A percentile compares a stretch with the other conserved stretches of the same genome.
These are phyloP conservation scores for Parnassius mnemosyne DNA, from an alignment of 2,888 invertebrate species.

Conservation along the genomic window DNA sequence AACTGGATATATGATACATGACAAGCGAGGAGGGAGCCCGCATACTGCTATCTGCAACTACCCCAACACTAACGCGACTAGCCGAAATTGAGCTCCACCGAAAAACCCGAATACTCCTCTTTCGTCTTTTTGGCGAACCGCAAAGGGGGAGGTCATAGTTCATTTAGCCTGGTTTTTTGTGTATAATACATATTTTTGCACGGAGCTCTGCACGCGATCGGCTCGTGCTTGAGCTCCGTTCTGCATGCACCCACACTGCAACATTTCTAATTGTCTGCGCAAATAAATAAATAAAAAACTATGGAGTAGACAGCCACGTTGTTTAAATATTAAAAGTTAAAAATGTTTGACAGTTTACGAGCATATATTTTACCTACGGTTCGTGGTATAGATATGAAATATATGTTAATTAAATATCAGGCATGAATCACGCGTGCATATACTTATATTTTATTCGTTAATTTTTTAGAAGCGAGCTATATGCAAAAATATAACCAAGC, in stretches of 20 bases:
- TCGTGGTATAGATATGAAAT: too few species aligned
- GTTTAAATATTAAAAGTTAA: background rate
- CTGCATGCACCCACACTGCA: slow-evolving; percentile 59
- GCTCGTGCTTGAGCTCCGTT: slow-evolving; percentile 56
- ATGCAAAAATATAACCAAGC: too few species aligned
- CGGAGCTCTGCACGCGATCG: slow-evolving; percentile 68
- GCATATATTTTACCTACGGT: too few species aligned
- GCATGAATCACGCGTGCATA: too few species aligned
- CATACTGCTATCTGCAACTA: slow-evolving; percentile 58
- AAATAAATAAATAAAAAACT: slow-evolving; percentile 2
- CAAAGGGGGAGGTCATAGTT: slow-evolving; percentile 51
- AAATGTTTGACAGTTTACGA: too few species aligned
- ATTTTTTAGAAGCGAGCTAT: too few species aligned
- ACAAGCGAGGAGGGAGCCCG: slow-evolving; percentile 57
- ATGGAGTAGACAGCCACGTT: slow-evolving; percentile 3
- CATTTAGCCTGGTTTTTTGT: slow-evolving; percentile 57
- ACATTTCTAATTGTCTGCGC: slow-evolving; percentile 29
- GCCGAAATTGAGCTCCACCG: slow-evolving; percentile 54
- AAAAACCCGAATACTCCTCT: slow-evolving; percentile 45
- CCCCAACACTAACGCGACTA: slow-evolving; percentile 52
- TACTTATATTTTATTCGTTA: too few species aligned
- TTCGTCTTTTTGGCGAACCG: slow-evolving; percentile 49
- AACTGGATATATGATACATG: slow-evolving; percentile 68
- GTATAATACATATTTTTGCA: slow-evolving; percentile 75
- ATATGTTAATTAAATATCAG: too few species aligned